Conservation (phyloP, 2,113 vertebrate species). For the Rhea pennata region DNA sequence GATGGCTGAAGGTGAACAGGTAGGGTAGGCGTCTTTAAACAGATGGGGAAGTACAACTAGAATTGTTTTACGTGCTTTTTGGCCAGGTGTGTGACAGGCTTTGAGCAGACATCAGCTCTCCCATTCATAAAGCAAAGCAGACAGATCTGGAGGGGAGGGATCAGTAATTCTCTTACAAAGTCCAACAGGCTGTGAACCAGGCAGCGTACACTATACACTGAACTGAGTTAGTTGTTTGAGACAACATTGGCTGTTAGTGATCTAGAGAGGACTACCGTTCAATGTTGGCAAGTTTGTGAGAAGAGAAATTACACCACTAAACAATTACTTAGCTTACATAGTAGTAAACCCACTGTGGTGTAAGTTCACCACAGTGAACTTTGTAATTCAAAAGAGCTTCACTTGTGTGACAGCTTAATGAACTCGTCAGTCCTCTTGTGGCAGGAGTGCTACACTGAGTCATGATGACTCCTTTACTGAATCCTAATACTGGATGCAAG, state of each 20-base stretch:
- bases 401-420: not conserved
- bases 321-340: slow-evolving; percentile 6
- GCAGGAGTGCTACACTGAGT: not conserved
- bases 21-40: not conserved
- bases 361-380: not conserved
- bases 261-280: not conserved
- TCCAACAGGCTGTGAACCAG: not conserved
- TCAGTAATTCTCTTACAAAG: not conserved
- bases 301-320: slow-evolving; percentile 12
- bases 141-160: not conserved
- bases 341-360: not conserved
- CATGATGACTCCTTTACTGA: not conserved
- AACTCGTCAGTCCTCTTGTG: not conserved
- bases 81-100: not conserved
- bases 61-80: not conserved
- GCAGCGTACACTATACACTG: not conserved
- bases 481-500: not conserved
- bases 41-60: not conserved
- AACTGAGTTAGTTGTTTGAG: not conserved
- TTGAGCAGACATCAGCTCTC: not conserved
- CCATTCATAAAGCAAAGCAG: not conserved
- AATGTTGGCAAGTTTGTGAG: not conserved
- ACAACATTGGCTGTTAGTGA: not conserved
- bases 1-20: slow-evolving; percentile 27
- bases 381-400: not conserved